Conservation (phyloP, 2,113 vertebrate species). For the Plecotus auritus region DNA sequence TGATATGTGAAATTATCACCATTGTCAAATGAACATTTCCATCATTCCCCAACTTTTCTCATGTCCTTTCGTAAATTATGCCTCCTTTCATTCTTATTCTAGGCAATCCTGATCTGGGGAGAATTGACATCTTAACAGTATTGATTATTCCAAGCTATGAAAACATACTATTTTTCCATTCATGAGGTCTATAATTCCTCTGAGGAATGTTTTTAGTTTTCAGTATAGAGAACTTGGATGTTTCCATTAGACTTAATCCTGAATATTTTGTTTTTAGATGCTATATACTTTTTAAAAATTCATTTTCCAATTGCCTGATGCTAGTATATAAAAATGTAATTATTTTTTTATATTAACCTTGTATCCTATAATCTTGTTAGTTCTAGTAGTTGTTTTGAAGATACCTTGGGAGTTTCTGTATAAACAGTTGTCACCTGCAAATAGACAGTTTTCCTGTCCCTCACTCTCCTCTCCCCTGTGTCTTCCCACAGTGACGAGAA, state of each 20-base stretch:
- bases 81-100: background rate
- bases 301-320: background rate
- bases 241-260: constrained; percentile 7
- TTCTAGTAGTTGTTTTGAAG: background rate
- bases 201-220: background rate
- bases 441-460: background rate
- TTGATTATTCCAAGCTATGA: background rate
- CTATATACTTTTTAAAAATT: background rate
- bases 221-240: background rate
- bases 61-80: background rate
- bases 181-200: background rate
- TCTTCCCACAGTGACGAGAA: background rate
- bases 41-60: background rate
- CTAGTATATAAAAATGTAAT: background rate
- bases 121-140: background rate
- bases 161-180: background rate
- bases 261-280: background rate
- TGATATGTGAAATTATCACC: background rate
- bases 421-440: background rate
- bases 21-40: background rate
- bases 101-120: background rate
- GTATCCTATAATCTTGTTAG: background rate
- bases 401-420: background rate
- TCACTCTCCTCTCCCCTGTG: background rate
- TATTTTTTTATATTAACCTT: background rate